A percentile compares a stretch with the other conserved stretches of the same genome.
Conservation (phyloP, 2,797 vertebrate species). For the Danio jaintianensis region DNA sequence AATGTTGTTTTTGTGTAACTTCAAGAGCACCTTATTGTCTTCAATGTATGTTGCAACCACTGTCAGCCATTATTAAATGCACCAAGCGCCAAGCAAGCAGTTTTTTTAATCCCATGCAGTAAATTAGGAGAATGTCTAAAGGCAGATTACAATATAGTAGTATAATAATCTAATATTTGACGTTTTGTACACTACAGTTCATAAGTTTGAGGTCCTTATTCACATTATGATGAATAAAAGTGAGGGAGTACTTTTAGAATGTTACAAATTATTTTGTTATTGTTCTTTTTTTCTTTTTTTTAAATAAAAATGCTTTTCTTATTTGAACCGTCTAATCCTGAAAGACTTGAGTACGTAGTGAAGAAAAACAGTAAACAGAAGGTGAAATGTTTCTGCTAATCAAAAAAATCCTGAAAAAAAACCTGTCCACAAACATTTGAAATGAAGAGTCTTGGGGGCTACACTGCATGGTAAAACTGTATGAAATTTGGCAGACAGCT, state of each 20-base stretch:
- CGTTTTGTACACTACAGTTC: background rate
- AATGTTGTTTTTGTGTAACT: background rate
- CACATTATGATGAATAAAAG: background rate
- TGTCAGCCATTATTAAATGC: conserved; percentile 22
- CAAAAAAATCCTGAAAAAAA: no score
- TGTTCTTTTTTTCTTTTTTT: no score
- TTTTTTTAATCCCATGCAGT: background rate
- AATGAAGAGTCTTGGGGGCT: no score
- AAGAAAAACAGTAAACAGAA: no score
- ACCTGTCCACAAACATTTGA: no score
- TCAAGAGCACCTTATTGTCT: conserved; percentile 30
- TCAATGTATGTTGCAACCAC: background rate
- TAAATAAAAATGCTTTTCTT: no score
- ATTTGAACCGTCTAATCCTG: no score
- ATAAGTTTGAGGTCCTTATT: background rate
- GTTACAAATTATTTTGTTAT: background rate
- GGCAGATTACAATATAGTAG: conserved; percentile 2
- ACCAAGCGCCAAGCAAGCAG: background rate
- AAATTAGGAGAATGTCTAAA: conserved; percentile 15
- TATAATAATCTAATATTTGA: conserved; percentile 10
- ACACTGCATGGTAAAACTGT: no score
- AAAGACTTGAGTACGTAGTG: no score
- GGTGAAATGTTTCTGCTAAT: no score
- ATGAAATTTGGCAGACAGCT: no score
- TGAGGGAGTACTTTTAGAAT: background rate